Evolutionary conservation across 2,888 invertebrate genomes (phyloP).

Genomic region (Leptopilina drosophilae): DNA sequence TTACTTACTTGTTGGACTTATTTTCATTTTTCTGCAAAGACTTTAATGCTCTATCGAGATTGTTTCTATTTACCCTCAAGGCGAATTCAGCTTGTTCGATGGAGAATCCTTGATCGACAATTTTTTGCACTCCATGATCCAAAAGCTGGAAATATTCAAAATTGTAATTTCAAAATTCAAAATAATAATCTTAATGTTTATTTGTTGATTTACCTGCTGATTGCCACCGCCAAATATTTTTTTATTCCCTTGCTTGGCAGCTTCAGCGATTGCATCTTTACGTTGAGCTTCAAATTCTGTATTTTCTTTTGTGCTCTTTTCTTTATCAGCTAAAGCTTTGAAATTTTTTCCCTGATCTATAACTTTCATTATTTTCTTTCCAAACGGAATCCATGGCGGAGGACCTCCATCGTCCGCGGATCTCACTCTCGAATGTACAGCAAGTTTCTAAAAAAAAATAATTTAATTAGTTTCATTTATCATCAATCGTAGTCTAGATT

Average conservation of each 20-base stretch:
- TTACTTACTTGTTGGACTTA: conserved; percentile 64
- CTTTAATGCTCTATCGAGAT: conserved; percentile 85
- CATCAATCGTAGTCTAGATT: background rate
- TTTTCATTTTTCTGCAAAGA: conserved; percentile 80
- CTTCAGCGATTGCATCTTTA: conserved; percentile 93
- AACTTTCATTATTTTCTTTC: conserved; percentile 84
- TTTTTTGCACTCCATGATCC: conserved; percentile 87
- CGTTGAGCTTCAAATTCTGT: conserved; percentile 93
- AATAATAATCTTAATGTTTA: background rate
- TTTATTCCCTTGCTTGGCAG: conserved; percentile 82
- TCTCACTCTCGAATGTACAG: conserved; percentile 77
- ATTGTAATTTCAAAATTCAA: background rate
- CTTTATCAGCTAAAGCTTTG: conserved; percentile 83
- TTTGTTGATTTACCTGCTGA: conserved; percentile 71
- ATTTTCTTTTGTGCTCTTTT: conserved; percentile 83
- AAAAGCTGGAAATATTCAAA: conserved; percentile 78
- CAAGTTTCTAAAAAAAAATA: conserved; percentile 68
- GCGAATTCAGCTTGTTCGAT: conserved; percentile 88
- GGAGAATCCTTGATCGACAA: conserved; percentile 88
- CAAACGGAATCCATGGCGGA: conserved; percentile 95
- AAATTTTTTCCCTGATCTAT: conserved; percentile 82
- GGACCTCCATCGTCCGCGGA: conserved; percentile 87
- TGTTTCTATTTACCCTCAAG: conserved; percentile 84
- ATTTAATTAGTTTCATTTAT: background rate
- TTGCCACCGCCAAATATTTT: conserved; percentile 80